phyloP scores from a whole-genome alignment of 2,797 vertebrate genomes.

The Pseudopleuronectes americanus region DNA sequence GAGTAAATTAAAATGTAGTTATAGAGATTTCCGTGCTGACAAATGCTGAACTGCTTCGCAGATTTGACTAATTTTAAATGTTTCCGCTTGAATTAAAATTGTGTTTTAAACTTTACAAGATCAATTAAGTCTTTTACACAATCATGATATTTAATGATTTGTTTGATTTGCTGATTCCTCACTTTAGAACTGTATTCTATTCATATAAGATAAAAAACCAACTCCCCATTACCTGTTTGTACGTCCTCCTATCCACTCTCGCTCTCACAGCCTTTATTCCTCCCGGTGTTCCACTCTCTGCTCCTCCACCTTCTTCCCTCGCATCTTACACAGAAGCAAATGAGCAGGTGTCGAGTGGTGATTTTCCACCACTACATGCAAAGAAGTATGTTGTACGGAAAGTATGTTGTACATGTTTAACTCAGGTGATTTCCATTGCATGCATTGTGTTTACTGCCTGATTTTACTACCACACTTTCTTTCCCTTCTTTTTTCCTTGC shows the following conservation, averaged over 20 bases:
- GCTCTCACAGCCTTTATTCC: neutral
- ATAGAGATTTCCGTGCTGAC: neutral
- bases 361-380: conserved; percentile 43
- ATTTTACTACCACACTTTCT: conserved; percentile 19
- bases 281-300: neutral
- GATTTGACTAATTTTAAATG: too few species aligned
- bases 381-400: conserved; percentile 9
- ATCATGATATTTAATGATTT: too few species aligned
- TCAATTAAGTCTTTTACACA: too few species aligned
- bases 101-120: too few species aligned
- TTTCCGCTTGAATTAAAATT: neutral
- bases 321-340: conserved; percentile 44
- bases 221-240: neutral
- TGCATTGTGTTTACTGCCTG: neutral
- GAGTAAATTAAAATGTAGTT: neutral
- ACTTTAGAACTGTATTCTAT: neutral
- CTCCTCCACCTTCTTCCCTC: neutral
- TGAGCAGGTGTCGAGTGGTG: conserved; percentile 33
- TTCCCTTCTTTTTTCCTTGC: too few species aligned
- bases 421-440: conserved; percentile 33
- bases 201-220: neutral
- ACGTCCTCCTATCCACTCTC: neutral
- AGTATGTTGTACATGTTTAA: neutral
- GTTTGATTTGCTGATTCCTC: too few species aligned
- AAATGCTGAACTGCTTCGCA: neutral